Evolutionary conservation across 2,113 vertebrate species (phyloP), one percentile per base, ranked within the genome.

Genomic region (Nematolebias whitei): DNA sequence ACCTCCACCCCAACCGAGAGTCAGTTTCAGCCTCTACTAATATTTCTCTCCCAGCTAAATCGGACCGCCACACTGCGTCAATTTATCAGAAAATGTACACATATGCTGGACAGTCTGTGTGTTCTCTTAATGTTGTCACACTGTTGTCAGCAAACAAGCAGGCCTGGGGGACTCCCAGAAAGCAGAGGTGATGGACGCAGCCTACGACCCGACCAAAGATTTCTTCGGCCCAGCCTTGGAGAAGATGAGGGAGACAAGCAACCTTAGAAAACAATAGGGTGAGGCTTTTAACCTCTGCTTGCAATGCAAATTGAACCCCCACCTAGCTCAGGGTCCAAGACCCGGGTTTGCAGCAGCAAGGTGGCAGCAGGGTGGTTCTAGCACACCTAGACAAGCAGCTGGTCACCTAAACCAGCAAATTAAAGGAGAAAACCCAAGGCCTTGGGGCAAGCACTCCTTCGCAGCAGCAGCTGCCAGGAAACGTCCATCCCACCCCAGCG

Each of bases 61-160:
- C 43, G 22, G n/a, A 29, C 35, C 18, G 26, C 35, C 12, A 35
- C 26, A 2, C 18, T 11, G 8, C 19, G 4, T 62, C 44, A 11
- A 49, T 48, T 62, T 62, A 22, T 12, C 59, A 49, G 14, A 19
- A 11, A 8, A 44, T 45, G 56, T 45, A 59, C 23, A 59, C 24
- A n/a, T 45, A 29, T 45, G 40, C 41, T 2, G 23, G 10, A 0
- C 56, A 45, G 23, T 22, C 44, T 22, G n/a, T 49, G 18, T n/a
- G 43, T 29, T 13, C 44, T 2, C 7, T 35, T 6, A 48, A 61
- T 4, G n/a, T 13, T 0, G 58, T 48, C n/a, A 48, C 29, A 29
- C 22, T 62, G 29, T 55, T n/a, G n/a, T n/a, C n/a, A n/a, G n/a
- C n/a, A n/a, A n/a, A n/a, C n/a, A n/a, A n/a, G n/a, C 41, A 54